Base-by-base conservation (phyloP, 2,888 invertebrate species). In the Gymnosoma rotundatum region DNA sequence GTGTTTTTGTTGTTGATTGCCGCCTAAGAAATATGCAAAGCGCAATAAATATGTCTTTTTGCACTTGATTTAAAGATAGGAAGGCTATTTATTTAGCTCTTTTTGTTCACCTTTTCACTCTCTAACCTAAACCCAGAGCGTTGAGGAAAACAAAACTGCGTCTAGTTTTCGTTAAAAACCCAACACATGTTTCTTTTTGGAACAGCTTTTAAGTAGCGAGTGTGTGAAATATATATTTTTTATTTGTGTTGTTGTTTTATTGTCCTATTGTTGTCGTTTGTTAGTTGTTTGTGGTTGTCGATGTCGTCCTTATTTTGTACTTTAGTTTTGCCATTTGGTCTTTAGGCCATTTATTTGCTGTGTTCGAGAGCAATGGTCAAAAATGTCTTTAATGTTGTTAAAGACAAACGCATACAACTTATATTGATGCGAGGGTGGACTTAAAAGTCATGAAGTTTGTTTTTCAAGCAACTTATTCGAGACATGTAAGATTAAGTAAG, bases 31-130 rank as follows among this genome's bases (percentile, higher is more conserved):
- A 73, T 83, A 87, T 87, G 86, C 86, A 87, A 87, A 86, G 84
- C 88, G 91, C 91, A 89, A 92, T 92, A 92, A 92, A 92, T 91
- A 92, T 92, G 92, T 92, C 92, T 89, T 75, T 81, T 85, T 90
- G 90, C 90, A 89, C 90, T 92, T 92, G 92, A 92, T 91, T 89
- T 90, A 91, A 87, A 86, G 87, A 87, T 87, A 86, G 86, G 85
- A 86, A 74, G 86, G 87, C 86, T 85, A 88, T 87, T 86, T 85
- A 86, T 84, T 78, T 84, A 45, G 50, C 64, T 80, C 70, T 75
- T 74, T 42, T 42, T 9, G 56, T 20, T 76, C 21, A n/a, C 10
- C 42, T 21, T 14, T 56, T 21, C n/a, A 54, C 42, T 58, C 63
- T 70, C 63, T 63, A 21, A 66, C 74, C 63, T 56, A 21, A 60